Base-by-base conservation (phyloP, 2,888 invertebrate species). In the Drosophila monieri region DNA sequence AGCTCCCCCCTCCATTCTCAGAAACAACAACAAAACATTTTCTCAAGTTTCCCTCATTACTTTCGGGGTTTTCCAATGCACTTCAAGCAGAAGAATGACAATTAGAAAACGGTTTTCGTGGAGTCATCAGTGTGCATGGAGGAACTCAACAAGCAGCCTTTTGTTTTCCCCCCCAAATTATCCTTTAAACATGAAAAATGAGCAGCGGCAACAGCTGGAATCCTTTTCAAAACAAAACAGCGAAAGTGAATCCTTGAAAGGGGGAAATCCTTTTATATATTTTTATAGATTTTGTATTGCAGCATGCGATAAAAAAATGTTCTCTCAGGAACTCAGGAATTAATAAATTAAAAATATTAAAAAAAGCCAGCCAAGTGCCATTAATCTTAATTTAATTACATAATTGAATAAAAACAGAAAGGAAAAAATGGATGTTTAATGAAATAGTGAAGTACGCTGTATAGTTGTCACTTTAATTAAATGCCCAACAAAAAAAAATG, bases 71-170 rank as follows among this genome's bases (percentile, higher is more conserved):
- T 56, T 46, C 21, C 49, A 55, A 55, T 61, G 53, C 61, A 62
- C 61, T 69, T 49, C 68, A 54, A 58, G 58, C 48, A 56, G 48
- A 30, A 70, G 66, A 60, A 80, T 85, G 81, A 81, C 81, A 85
- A 81, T 81, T 81, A 81, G 70, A 85, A 81, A 77, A 73, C 74
- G 35, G 23, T 73, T 73, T 56, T 76, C 59, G 56, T 64, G 54
- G 69, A 59, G 62, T 61, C 56, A 73, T 61, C 62, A 65, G 25
- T 6, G 51, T 46, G 51, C 61, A 52, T 46, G 51, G 60, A 15
- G 44, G 51, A 59, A 62, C 56, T 60, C 56, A 39, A 15, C 46
- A 73, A 74, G 70, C 35, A 8, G 73, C 61, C 62, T 66, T 70
- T 70, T 53, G 35, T 49, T 44, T 44, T 23, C 37, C 35, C 15